phyloP scores from a whole-genome alignment of 2,888 invertebrate species.

The Plusia festucae region DNA sequence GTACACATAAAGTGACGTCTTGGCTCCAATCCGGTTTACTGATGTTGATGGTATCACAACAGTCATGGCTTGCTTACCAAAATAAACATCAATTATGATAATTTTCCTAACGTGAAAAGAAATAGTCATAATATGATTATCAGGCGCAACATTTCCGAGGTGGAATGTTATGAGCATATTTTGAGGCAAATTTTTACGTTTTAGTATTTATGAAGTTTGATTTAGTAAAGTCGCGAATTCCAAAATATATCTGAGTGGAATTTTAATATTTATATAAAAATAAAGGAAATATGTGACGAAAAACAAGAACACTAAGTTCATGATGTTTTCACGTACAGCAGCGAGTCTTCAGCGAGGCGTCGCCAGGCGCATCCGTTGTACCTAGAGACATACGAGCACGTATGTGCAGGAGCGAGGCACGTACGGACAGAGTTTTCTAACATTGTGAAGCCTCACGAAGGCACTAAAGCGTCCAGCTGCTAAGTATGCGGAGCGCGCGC shows the following conservation, averaged over 20 bases:
- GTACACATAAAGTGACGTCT: conserved; percentile 8
- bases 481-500: conserved; percentile 65
- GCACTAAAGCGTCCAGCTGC: conserved; percentile 56
- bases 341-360: conserved; percentile 9
- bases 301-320: neutral
- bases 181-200: no score
- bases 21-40: neutral
- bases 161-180: no score
- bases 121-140: neutral
- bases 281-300: no score
- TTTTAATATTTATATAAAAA: no score
- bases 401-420: conserved; percentile 59
- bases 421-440: conserved; percentile 61
- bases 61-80: neutral
- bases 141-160: no score
- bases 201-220: no score
- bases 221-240: no score
- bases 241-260: no score
- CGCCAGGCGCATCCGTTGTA: conserved; percentile 8
- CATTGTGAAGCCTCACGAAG: conserved; percentile 61
- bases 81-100: neutral
- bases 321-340: conserved; percentile 4
- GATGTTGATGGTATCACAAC: conserved; percentile 18
- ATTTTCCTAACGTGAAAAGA: neutral
- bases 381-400: conserved; percentile 49